Evolutionary conservation across 2,113 vertebrate genomes (phyloP), one percentile per base, ranked within the genome.

Genomic region (Uria aalge): DNA sequence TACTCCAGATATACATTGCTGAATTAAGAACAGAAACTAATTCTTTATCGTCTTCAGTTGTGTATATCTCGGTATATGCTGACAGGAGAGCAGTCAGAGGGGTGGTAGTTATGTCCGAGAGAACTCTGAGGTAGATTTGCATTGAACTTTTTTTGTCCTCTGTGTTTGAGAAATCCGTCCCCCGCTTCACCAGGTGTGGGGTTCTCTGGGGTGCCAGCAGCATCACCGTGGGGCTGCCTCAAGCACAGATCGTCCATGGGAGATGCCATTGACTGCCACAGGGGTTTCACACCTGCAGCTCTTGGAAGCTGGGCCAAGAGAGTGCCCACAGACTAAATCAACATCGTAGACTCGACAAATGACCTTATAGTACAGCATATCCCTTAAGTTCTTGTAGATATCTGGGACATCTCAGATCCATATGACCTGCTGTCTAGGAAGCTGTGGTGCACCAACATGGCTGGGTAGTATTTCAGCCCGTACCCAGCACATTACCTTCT

Each of bases 11-110:
- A 52, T 2, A 6, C 1, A 19, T 30, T 62, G 41, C 41, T 93
- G 64, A 52, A 34, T 59, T 48, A 78, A 52, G 40, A 59, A 18
- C 30, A 67, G 30, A 62, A 24, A 68, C 41, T 82, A 53, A 56
- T 41, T 29, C 41, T 85, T 71, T 32, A 8, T 32, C 40, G 14
- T 15, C 34, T 66, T 81, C 40, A 5, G 67, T 84, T 1, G 3
- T 34, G 6, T 47, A 1, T 68, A 15, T 32, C 34, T 53, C n/a
- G 5, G 41, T 16, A 4, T 23, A 5, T 20, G 4, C 0, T 1
- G 55, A 9, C 24, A 67, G 43, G 18, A 38, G 20, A 63, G 52
- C 40, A 12, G 24, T 45, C 10, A 3, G 17, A 36, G 64, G 12
- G 13, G 17, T 29, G 26, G 13, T 24, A 9, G n/a, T 36, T 40